Evolutionary conservation across 37 sponge, comb jelly and placozoan species (phyloP).

Genomic region (Theonella swinhoei): DNA sequence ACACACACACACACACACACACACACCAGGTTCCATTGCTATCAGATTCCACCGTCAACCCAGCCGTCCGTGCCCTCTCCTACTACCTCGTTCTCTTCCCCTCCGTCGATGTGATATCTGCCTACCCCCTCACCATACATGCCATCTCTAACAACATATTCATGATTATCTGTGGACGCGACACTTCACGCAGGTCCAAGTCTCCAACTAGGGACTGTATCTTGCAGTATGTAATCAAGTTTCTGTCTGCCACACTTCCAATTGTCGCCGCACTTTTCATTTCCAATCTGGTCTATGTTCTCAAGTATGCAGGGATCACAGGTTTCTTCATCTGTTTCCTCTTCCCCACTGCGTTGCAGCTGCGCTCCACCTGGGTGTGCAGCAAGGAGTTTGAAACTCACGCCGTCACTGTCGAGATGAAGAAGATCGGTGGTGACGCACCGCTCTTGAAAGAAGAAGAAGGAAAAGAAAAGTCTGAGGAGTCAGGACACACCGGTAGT

Average conservation of each 20-base stretch:
- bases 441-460: not conserved
- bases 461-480: conserved; percentile 5
- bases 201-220: conserved; percentile 5
- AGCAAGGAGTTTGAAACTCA: conserved; percentile 13
- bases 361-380: conserved; percentile 41
- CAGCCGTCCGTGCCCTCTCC: conserved; percentile 43
- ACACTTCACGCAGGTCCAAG: conserved; percentile 34
- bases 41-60: not conserved
- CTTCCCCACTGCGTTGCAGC: conserved; percentile 55
- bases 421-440: not conserved
- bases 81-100: conserved; percentile 87
- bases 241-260: conserved; percentile 63
- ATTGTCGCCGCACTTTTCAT: conserved; percentile 76
- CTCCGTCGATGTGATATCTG: conserved; percentile 80
- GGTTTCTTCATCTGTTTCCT: conserved; percentile 67
- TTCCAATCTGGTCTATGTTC: conserved; percentile 78
- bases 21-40: not conserved
- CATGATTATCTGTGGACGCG: conserved; percentile 48
- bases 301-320: conserved; percentile 77
- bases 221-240: conserved; percentile 38
- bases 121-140: conserved; percentile 64
- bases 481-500: not conserved
- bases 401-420: not conserved
- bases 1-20: too few species aligned
- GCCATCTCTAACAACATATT: conserved; percentile 76